Base-by-base conservation (phyloP, 2,113 vertebrate species). In the Rhinopomastus cyanomelas region DNA sequence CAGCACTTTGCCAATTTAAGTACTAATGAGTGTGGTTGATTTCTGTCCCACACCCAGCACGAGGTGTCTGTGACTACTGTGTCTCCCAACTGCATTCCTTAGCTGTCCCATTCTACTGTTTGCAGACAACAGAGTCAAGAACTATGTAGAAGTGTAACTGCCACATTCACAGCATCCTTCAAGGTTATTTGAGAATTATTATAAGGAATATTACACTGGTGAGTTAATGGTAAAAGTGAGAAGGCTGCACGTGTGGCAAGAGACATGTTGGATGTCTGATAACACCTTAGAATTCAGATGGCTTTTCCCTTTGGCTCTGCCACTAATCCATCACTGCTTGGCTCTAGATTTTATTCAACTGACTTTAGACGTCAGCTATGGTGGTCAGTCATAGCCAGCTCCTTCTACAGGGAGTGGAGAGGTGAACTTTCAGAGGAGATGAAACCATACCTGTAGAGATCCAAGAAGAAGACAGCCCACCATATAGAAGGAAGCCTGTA, bases 1-100 rank as follows among this genome's bases (percentile, higher is more conserved):
- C 77, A 95, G 95, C 93, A 37, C 73, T 64, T 52, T 16, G 85
- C 56, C 80, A 52, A 65, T 84, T 93, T 32, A 34, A 44, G 79
- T 34, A 1, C 48, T 66, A 82, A 87, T 32, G 74, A 85, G 37
- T 5, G 1, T 1, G 25, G 75, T 20, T 5, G 68, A 60, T 77
- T 82, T 78, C 75, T 72, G 53, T 26, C 57, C 39, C 19, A 10
- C 51, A 3, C 48, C 77, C 92, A 86, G 3, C 16, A 2, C 1
- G 21, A 61, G 46, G 61, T 75, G 77, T 62, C 88, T 39, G 3
- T 51, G 56, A 23, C 26, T 94, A 44, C 75, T 9, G 37, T 39
- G 67, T 42, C 81, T 79, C 53, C 68, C 7, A 61, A 69, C 69
- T 22, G 36, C 11, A 7, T 76, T 94, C 80, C 74, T 48, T 61